These are phyloP conservation scores for Pseudobourletiella spinata DNA, from an alignment of 1,140 invertebrate species.

Conservation along the genomic window DNA sequence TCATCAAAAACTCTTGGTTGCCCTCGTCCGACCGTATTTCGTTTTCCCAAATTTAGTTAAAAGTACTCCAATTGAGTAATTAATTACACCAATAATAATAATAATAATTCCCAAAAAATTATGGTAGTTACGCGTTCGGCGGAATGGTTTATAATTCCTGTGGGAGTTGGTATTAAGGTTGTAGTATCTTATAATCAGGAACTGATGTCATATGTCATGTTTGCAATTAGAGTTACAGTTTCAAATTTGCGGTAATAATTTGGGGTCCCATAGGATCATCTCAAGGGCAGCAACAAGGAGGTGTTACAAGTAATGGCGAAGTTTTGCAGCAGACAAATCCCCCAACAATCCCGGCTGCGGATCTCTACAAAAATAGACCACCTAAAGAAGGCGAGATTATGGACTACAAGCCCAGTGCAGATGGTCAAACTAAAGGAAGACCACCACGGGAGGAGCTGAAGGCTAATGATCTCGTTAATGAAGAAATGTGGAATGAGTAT, in stretches of 20 bases:
- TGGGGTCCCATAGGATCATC: background rate
- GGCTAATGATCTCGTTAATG: slow-evolving; percentile 15
- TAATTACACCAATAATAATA: background rate
- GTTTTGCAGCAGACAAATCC: slow-evolving; percentile 61
- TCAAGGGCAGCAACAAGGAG: background rate
- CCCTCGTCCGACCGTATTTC: background rate
- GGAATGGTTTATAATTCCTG: too few relatives aligned
- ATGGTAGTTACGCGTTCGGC: too few relatives aligned
- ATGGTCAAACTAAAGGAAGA: slow-evolving; percentile 75
- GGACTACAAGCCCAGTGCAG: slow-evolving; percentile 59
- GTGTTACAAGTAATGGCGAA: slow-evolving; percentile 18
- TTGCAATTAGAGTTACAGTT: background rate
- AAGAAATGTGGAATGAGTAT: slow-evolving; percentile 17
- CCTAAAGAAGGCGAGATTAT: slow-evolving; percentile 72
- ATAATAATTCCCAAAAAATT: background rate
- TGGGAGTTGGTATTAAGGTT: background rate
- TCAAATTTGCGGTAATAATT: background rate
- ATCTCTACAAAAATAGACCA: slow-evolving; percentile 59
- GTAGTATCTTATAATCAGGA: background rate
- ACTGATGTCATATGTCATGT: background rate
- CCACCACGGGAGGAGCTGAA: slow-evolving; percentile 86
- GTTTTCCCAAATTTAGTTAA: background rate
- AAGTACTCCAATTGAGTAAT: background rate
- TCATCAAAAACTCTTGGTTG: too few relatives aligned
- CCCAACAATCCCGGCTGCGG: slow-evolving; percentile 72